Conservation (phyloP, 2,113 vertebrate species). For the Brachyhypopomus gauderio region DNA sequence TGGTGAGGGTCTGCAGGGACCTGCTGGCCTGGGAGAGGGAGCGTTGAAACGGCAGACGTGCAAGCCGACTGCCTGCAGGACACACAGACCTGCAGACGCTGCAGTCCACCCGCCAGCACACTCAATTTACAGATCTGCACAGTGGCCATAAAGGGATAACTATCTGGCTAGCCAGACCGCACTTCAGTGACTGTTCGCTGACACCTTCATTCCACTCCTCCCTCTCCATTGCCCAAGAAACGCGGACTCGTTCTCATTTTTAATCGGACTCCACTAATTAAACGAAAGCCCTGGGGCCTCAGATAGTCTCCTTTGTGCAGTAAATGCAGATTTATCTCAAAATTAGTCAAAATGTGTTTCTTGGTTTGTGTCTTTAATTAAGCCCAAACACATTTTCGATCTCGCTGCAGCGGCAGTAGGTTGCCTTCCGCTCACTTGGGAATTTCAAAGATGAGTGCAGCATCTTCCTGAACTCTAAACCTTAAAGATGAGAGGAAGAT, state of each 20-base stretch:
- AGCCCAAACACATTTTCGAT: slow-evolving; percentile 61
- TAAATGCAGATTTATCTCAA: slow-evolving; percentile 77
- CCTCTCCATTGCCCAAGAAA: slow-evolving; percentile 42
- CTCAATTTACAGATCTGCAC: slow-evolving; percentile 68
- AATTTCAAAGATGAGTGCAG: too few relatives aligned
- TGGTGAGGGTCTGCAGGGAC: neutral
- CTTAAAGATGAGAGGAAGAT: too few relatives aligned
- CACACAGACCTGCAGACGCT: slow-evolving; percentile 63
- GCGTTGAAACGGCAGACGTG: slow-evolving; percentile 24
- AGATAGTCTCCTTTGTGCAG: slow-evolving; percentile 68
- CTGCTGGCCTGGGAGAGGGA: slow-evolving; percentile 46
- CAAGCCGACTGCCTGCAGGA: neutral
- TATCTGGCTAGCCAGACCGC: slow-evolving; percentile 68
- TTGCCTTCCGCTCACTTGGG: too few relatives aligned
- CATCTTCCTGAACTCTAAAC: too few relatives aligned
- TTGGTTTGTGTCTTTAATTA: slow-evolving; percentile 74
- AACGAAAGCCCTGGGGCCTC: slow-evolving; percentile 68
- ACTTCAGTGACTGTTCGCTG: slow-evolving; percentile 65
- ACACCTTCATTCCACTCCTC: slow-evolving; percentile 48
- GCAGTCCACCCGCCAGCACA: slow-evolving; percentile 58
- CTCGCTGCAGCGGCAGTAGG: neutral
- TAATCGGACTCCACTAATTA: slow-evolving; percentile 76
- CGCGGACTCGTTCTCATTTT: slow-evolving; percentile 60
- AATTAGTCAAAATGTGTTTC: slow-evolving; percentile 68
- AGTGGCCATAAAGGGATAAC: slow-evolving; percentile 73